Conservation (phyloP, 2,797 vertebrate species). For the Garrulus glandarius region DNA sequence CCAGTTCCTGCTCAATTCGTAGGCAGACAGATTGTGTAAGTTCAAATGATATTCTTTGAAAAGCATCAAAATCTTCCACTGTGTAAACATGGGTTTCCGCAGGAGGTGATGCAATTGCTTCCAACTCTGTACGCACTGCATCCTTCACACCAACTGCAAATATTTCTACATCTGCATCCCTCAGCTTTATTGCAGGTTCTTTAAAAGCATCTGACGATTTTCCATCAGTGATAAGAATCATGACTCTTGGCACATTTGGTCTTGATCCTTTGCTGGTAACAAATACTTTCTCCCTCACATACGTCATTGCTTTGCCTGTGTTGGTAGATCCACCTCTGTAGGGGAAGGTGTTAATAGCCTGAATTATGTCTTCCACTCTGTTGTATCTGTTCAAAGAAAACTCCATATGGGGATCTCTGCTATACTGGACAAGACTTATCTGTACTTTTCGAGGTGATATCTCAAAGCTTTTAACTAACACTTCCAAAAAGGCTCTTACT, state of each 20-base stretch:
- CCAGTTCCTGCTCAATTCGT: constrained; percentile 91
- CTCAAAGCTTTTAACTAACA: constrained; percentile 93
- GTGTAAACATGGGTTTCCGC: constrained; percentile 93
- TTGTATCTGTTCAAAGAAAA: constrained; percentile 91
- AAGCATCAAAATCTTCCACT: constrained; percentile 97
- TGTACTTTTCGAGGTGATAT: constrained; percentile 90
- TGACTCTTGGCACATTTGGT: constrained; percentile 87
- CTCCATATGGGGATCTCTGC: constrained; percentile 92
- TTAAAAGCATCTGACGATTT: constrained; percentile 96
- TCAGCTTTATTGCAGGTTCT: constrained; percentile 87
- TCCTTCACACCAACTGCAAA: constrained; percentile 98
- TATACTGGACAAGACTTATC: constrained; percentile 97
- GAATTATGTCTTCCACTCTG: constrained; percentile 83
- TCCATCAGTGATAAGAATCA: constrained; percentile 97
- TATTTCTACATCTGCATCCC: constrained; percentile 90
- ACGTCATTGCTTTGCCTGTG: constrained; percentile 96
- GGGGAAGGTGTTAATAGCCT: constrained; percentile 90
- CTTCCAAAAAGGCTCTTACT: constrained; percentile 93
- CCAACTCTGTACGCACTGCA: constrained; percentile 90
- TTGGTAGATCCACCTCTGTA: constrained; percentile 98
- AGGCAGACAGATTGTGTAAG: constrained; percentile 95
- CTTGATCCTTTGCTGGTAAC: constrained; percentile 85
- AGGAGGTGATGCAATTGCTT: constrained; percentile 91
- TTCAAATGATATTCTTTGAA: constrained; percentile 94
- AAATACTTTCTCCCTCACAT: constrained; percentile 91